A percentile compares a stretch with the other conserved stretches of the same genome.
Conservation (phyloP, 1,140 invertebrate species). For the Ceratina japonica region DNA sequence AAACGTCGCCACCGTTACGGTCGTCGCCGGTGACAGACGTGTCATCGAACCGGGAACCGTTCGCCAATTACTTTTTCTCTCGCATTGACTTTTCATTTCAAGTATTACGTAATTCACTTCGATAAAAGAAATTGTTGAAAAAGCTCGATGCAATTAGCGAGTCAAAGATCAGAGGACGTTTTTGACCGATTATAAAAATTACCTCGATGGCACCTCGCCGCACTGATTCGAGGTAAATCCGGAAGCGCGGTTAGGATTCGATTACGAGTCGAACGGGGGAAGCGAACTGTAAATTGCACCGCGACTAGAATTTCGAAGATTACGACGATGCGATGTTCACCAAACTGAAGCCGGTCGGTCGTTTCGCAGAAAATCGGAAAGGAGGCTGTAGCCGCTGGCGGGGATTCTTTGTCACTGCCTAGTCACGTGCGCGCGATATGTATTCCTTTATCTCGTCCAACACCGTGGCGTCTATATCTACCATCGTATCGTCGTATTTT, state of each 20-base stretch:
- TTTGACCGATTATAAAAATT: too few relatives aligned
- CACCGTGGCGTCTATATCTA: not conserved
- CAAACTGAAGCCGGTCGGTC: not conserved
- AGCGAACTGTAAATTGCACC: not conserved
- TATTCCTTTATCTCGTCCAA: conserved; percentile 26
- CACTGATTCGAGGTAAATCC: too few relatives aligned
- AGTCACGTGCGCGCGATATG: conserved; percentile 42
- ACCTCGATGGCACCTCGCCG: too few relatives aligned
- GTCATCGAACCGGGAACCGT: conserved; percentile 21
- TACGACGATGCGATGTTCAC: conserved; percentile 3
- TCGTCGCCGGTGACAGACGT: not conserved
- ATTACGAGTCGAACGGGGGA: not conserved
- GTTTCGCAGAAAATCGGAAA: not conserved
- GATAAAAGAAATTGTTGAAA: too few relatives aligned
- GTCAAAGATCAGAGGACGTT: too few relatives aligned
- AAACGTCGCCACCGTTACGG: not conserved
- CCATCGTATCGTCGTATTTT: conserved; percentile 38
- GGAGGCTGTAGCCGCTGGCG: not conserved
- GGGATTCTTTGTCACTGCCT: conserved; percentile 38
- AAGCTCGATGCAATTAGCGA: too few relatives aligned
- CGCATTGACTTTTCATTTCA: not conserved
- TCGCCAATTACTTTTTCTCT: not conserved
- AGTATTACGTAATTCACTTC: too few relatives aligned
- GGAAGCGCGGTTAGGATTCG: too few relatives aligned
- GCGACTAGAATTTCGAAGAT: not conserved